A percentile compares a stretch with the other conserved stretches of the same genome.
Conservation (phyloP, 2,113 vertebrate genomes). For the Sylvilagus bachmani region DNA sequence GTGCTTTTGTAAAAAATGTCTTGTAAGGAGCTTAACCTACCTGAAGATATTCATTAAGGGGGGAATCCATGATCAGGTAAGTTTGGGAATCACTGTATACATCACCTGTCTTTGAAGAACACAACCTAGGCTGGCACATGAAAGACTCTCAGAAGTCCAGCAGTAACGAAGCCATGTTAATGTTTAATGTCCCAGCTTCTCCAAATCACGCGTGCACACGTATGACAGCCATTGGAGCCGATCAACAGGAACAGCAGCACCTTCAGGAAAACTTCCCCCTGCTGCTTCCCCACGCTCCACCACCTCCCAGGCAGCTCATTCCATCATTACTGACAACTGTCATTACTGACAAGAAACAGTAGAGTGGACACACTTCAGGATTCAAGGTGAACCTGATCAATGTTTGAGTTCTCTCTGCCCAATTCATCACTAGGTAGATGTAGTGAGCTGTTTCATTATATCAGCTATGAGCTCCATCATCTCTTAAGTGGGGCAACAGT, state of each 20-base stretch:
- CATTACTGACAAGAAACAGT: neutral
- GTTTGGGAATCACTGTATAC: neutral
- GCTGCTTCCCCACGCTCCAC: neutral
- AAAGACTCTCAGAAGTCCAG: neutral
- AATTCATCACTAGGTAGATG: neutral
- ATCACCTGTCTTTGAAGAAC: neutral
- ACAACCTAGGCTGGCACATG: neutral
- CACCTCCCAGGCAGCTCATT: neutral
- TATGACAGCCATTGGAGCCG: neutral
- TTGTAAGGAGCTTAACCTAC: neutral
- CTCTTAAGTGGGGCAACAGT: neutral
- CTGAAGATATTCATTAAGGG: neutral
- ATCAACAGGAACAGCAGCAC: neutral
- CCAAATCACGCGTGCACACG: neutral
- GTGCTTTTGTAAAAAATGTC: neutral
- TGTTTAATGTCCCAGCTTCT: neutral
- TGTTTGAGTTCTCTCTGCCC: neutral
- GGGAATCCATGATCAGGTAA: neutral
- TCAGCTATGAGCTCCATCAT: neutral
- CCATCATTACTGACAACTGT: neutral
- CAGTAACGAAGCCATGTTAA: neutral
- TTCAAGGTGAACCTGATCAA: neutral
- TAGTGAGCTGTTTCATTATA: neutral
- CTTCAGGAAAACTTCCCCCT: neutral
- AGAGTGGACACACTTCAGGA: neutral